Evolutionary conservation across 1,140 invertebrate genomes (phyloP), one percentile per base, ranked within the genome.

Genomic region (Rhopalosiphum padi): DNA sequence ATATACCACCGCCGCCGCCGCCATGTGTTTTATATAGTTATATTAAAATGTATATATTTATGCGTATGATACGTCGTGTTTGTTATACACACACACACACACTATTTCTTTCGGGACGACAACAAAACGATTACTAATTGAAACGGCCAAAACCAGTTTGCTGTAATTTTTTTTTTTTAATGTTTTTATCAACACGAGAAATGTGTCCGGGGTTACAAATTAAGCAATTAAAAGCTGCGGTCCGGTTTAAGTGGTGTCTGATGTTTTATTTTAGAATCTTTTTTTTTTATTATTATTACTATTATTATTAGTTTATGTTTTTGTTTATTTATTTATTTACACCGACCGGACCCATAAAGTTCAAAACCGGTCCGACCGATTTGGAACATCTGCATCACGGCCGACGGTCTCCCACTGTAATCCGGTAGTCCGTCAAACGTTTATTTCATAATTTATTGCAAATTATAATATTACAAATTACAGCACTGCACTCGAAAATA

Each of bases 71-170:
- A 60, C 0, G 4, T 0, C 48, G 60, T 30, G 30, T n/a, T n/a
- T 18, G 30, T 77, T n/a, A 77, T 77, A n/a, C 18, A 77, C 60
- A n/a, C 18, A 77, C 25, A 23, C 30, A 35, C 41, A 18, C 23
- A 41, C 43, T 43, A 30, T 86, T 86, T 43, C 9, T 15, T 43
- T 86, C 25, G 37, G 53, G 22, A 53, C 48, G 82, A 93, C 91
- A 93, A 93, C 91, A 86, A 93, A 93, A 93, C 82, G 91, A 93
- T 93, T 93, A 93, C 82, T 93, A 93, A 93, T 93, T 93, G 91
- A 93, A 93, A 93, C 82, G 68, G 48, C 48, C 91, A 3, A 93
- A 93, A 93, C 91, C 91, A 30, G 91, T 93, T 93, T 35, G 25
- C 22, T 51, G 35, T 46, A 55, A 35, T 90, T 51, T 46, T 51